phyloP scores from a whole-genome alignment of 2,888 invertebrate genomes.

The Deilephila porcellus region DNA sequence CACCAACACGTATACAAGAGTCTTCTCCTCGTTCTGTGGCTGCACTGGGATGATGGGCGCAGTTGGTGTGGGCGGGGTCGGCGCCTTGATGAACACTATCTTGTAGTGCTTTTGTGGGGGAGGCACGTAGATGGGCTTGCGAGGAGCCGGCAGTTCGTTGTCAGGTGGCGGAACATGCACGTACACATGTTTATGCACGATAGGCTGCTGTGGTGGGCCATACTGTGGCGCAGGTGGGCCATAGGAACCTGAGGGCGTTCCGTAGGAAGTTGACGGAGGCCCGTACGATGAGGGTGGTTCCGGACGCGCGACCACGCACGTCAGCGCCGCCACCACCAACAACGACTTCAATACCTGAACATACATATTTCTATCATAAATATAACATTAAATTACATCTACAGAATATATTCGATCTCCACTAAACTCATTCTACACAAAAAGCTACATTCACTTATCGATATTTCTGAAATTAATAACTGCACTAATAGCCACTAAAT shows the following conservation, averaged over 20 bases:
- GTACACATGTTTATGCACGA: conserved; percentile 95
- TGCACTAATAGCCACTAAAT: neutral
- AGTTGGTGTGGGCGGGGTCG: conserved; percentile 86
- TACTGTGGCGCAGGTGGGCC: conserved; percentile 87
- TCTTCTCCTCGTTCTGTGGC: conserved; percentile 95
- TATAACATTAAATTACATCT: neutral
- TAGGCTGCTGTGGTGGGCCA: conserved; percentile 89
- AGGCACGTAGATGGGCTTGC: conserved; percentile 78
- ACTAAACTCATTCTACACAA: conserved; percentile 3
- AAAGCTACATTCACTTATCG: neutral
- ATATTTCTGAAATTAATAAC: neutral
- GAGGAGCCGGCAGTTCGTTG: conserved; percentile 89
- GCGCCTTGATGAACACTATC: conserved; percentile 92
- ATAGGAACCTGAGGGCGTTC: conserved; percentile 71
- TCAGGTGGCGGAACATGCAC: conserved; percentile 96
- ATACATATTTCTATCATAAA: conserved; percentile 52
- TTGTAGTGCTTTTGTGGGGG: conserved; percentile 92
- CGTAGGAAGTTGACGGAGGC: conserved; percentile 81
- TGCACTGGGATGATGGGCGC: conserved; percentile 87
- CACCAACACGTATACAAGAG: conserved; percentile 93
- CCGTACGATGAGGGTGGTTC: conserved; percentile 85
- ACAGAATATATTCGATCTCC: conserved; percentile 9
- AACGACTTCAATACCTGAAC: conserved; percentile 77
- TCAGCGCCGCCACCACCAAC: conserved; percentile 74
- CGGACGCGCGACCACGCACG: conserved; percentile 78